phyloP scores from a whole-genome alignment of 2,888 invertebrate genomes.

The Andrena bicolor region DNA sequence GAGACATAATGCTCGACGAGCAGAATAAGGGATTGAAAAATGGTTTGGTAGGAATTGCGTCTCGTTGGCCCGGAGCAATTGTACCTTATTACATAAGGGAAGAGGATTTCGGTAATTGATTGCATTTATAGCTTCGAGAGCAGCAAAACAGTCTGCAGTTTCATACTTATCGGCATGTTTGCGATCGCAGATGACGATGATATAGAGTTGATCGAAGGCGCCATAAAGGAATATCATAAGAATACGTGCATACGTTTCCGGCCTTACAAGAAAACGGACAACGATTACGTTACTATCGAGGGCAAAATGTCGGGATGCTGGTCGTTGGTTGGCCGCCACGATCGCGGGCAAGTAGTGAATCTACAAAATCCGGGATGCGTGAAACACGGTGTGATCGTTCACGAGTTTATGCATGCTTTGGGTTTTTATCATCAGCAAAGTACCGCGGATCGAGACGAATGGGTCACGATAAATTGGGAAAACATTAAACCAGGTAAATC shows the following conservation, averaged over 20 bases:
- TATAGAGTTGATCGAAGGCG: constrained; percentile 86
- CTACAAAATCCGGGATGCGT: constrained; percentile 84
- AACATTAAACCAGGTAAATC: constrained; percentile 88
- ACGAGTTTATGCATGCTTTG: constrained; percentile 92
- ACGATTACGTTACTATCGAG: constrained; percentile 87
- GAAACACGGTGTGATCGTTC: constrained; percentile 86
- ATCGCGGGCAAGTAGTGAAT: constrained; percentile 88
- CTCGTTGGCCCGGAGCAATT: constrained; percentile 86
- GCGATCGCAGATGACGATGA: constrained; percentile 66
- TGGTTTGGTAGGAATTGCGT: constrained; percentile 84
- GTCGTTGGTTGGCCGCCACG: constrained; percentile 88
- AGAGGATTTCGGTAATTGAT: constrained; percentile 86
- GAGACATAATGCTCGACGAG: constrained; percentile 87
- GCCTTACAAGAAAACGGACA: constrained; percentile 86
- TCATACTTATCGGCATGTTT: not conserved
- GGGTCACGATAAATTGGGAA: constrained; percentile 90
- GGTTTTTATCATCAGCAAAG: constrained; percentile 95
- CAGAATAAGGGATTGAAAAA: constrained; percentile 81
- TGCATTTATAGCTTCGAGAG: not conserved
- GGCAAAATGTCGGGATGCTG: constrained; percentile 88
- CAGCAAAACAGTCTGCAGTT: not conserved
- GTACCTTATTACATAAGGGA: constrained; percentile 87
- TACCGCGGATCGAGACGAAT: constrained; percentile 91
- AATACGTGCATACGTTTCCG: constrained; percentile 89
- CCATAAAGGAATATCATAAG: constrained; percentile 87